Conservation (phyloP, 2,113 vertebrate species). For the Psephotus haematonotus region DNA sequence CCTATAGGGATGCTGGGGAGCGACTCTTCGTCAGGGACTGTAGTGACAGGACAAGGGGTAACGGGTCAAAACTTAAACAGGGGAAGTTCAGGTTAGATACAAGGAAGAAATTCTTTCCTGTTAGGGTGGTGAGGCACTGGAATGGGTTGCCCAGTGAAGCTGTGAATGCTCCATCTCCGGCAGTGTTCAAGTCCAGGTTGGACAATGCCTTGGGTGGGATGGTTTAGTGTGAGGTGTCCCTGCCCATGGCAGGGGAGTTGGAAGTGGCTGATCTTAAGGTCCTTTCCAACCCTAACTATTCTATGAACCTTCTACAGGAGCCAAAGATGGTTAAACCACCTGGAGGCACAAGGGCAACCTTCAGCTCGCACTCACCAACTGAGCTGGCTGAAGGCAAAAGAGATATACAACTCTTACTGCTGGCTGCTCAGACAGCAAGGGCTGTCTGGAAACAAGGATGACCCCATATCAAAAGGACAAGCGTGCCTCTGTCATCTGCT, state of each 20-base stretch:
- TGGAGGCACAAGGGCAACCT: not conserved
- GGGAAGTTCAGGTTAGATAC: too few relatives aligned
- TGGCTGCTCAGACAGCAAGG: not conserved
- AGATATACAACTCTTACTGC: not conserved
- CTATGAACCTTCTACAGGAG: not conserved
- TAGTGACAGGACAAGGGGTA: too few relatives aligned
- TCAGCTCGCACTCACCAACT: not conserved
- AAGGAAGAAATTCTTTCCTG: too few relatives aligned
- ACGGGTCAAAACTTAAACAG: too few relatives aligned
- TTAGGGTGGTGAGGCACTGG: too few relatives aligned
- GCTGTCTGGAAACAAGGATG: not conserved
- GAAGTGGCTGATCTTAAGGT: not conserved
- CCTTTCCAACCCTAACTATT: not conserved
- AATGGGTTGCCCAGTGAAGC: too few relatives aligned
- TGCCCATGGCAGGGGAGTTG: not conserved
- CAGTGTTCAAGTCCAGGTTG: too few relatives aligned
- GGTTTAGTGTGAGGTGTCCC: not conserved
- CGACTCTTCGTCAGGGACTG: too few relatives aligned
- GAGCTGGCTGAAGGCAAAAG: rapidly evolving
- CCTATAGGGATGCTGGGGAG: too few relatives aligned
- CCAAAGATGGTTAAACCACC: not conserved
- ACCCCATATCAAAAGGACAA: not conserved
- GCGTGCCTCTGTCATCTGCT: not conserved
- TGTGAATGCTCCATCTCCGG: too few relatives aligned
- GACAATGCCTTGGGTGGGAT: not conserved